Evolutionary conservation across 2,888 invertebrate species (phyloP).

Genomic region (Punctoribates punctum): DNA sequence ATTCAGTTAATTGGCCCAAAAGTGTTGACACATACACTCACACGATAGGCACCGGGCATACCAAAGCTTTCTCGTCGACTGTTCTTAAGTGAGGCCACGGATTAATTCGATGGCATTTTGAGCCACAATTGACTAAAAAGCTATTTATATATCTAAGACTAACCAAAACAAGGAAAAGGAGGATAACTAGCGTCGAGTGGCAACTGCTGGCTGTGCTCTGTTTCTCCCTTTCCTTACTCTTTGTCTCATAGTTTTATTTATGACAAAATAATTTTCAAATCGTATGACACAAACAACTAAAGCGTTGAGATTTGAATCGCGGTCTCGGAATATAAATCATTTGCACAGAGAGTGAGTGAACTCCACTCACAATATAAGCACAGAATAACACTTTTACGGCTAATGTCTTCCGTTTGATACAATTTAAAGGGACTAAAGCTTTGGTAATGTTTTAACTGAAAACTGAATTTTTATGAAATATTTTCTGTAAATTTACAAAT

Average conservation of each 20-base stretch:
- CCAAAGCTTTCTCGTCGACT: neutral
- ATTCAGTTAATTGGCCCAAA: neutral
- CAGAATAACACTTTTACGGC: constrained; percentile 1
- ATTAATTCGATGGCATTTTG: constrained; percentile 3
- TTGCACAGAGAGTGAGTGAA: neutral
- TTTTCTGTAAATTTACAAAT: no score
- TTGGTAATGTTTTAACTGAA: no score
- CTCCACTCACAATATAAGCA: neutral
- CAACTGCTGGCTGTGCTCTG: neutral
- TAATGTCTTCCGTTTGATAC: neutral
- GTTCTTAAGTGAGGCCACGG: neutral
- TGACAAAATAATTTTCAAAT: constrained; percentile 16
- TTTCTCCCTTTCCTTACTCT: neutral
- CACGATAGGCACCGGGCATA: no score
- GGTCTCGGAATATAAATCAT: neutral
- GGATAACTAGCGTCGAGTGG: constrained; percentile 8
- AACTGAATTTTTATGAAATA: no score
- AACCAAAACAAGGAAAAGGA: constrained; percentile 21
- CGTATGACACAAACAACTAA: neutral
- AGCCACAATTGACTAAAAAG: constrained; percentile 16
- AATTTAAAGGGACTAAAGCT: no score
- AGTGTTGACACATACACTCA: constrained; percentile 9
- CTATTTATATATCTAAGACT: neutral
- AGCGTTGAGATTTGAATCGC: neutral
- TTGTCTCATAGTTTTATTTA: neutral